Evolutionary conservation across 1,140 invertebrate species (phyloP).

Genomic region (Anthonomus grandis): DNA sequence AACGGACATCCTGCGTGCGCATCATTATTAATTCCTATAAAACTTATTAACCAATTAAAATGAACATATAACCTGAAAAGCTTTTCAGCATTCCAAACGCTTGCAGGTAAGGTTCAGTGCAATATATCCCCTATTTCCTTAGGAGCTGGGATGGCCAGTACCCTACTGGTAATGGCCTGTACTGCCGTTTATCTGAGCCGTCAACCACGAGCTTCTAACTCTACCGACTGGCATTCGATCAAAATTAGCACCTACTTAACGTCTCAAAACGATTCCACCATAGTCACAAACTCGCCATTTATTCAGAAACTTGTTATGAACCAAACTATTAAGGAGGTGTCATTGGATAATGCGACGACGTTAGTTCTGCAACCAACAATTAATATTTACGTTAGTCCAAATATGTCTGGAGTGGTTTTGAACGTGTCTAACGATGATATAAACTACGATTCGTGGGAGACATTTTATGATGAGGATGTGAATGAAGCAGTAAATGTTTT

Average conservation of each 20-base stretch:
- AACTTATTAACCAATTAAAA: too few species aligned
- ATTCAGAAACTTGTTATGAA: constrained; percentile 1
- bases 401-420: too few species aligned
- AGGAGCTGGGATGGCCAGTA: constrained; percentile 14
- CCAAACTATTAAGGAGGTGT: not conserved
- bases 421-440: too few species aligned
- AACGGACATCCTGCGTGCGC: too few species aligned
- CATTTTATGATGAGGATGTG: not conserved
- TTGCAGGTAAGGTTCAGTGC: too few species aligned
- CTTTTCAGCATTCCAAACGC: too few species aligned
- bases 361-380: not conserved
- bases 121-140: too few species aligned
- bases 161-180: constrained; percentile 10
- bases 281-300: constrained; percentile 2
- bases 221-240: not conserved
- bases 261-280: not conserved
- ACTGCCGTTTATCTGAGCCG: constrained; percentile 15
- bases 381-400: too few species aligned
- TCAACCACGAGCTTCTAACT: not conserved
- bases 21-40: too few species aligned
- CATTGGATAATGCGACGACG: not conserved
- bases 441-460: constrained; percentile 14
- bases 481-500: not conserved
- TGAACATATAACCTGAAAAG: too few species aligned
- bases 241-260: not conserved